Evolutionary conservation across 1,140 invertebrate species (phyloP).

Genomic region (Eupristina koningsbergeri): DNA sequence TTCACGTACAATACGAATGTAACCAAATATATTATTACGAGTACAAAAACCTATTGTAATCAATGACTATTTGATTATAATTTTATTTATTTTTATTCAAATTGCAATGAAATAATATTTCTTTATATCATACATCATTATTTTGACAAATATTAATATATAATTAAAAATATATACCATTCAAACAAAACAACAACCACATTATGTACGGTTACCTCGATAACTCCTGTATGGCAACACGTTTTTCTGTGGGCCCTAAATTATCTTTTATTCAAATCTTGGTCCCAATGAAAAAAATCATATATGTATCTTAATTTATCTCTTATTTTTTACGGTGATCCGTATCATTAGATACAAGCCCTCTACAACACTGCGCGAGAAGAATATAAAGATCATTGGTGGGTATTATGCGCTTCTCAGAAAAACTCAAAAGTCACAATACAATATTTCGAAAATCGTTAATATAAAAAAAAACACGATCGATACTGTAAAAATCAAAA

Average conservation of each 20-base stretch:
- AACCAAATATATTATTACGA: too few species aligned
- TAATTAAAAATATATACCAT: too few species aligned
- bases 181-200: not conserved
- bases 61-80: too few species aligned
- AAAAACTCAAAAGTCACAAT: not conserved
- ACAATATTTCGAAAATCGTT: not conserved
- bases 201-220: not conserved
- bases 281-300: not conserved
- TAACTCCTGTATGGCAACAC: not conserved
- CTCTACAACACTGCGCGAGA: not conserved
- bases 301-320: not conserved
- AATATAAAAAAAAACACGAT: not conserved
- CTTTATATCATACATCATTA: too few species aligned
- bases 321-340: not conserved
- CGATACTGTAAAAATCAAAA: not conserved
- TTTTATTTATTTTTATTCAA: too few species aligned
- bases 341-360: not conserved
- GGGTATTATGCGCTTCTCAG: not conserved
- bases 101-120: too few species aligned
- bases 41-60: too few species aligned
- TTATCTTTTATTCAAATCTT: not conserved
- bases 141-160: too few species aligned
- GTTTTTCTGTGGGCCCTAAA: not conserved
- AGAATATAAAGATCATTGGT: not conserved
- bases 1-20: too few species aligned